Evolutionary conservation across 2,113 vertebrate species (phyloP), one percentile per base, ranked within the genome.

Genomic region (Chloroceryle aenea): DNA sequence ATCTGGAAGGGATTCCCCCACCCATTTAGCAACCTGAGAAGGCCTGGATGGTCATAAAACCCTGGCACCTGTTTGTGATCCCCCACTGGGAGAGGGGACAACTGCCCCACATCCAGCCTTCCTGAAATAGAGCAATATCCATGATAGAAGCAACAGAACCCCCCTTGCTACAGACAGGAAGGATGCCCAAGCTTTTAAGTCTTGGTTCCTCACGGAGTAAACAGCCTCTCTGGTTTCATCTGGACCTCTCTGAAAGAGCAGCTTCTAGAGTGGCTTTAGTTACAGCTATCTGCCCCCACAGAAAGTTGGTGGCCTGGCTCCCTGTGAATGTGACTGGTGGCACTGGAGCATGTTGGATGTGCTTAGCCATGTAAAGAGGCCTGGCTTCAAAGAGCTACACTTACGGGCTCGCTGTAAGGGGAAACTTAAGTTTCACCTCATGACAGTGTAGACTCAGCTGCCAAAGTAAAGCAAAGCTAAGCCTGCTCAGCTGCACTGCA

Each of bases 1-100:
- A 93, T 87, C 78, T 93, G 78, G 89, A 96, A 95, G 94, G 96
- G 96, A 95, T 96, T 96, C 87, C 91, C 93, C 42, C 64, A 95
- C 77, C 77, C 78, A 2, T 96, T 87, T 6, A 76, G 96, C 91
- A 96, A 97, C 34, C 36, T 17, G 91, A 95, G 96, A 96, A 95
- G 80, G 77, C 48, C 91, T 4, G 1, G 77, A 89, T 93, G 74
- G 85, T 42, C 85, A 55, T 94, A 94, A 96, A 91, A 69, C 42
- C 80, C 89, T 27, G 23, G 36, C 95, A 96, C 91, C 96, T 97
- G 95, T 69, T 95, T 90, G 91, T 96, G 67, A 56, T 83, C 63
- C 67, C 91, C 91, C 77, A 55, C 48, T 30, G 45, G 63, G 69
- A 87, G 38, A 12, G 5, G 45, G 61, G 38, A 94, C 84, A 95